Percentiles rank a stretch among this genome's conserved stretches.
Conservation (phyloP, 2,797 vertebrate genomes). For the Darevskia mixta region DNA sequence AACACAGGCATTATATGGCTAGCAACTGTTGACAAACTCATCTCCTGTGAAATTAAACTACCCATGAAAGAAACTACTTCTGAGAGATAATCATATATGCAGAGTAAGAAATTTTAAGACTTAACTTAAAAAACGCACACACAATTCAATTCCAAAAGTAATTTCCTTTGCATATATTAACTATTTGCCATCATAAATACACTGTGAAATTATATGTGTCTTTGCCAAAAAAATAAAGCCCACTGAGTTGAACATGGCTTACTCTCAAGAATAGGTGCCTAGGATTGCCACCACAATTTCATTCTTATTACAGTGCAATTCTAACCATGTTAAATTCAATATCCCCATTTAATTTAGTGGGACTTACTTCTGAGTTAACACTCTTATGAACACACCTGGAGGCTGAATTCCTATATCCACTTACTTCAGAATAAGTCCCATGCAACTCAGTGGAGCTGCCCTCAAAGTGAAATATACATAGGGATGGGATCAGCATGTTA, state of each 20-base stretch:
- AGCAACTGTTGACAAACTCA: background rate
- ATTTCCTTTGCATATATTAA: background rate
- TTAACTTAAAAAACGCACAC: background rate
- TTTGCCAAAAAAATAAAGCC: background rate
- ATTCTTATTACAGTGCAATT: background rate
- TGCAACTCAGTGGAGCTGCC: too few relatives aligned
- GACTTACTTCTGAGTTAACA: background rate
- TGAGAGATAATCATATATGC: background rate
- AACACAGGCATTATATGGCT: background rate
- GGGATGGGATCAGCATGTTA: background rate
- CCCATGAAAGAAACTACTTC: background rate
- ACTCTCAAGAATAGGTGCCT: background rate
- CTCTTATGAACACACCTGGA: background rate
- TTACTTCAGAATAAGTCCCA: too few relatives aligned
- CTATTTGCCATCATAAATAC: background rate
- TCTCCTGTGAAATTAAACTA: background rate
- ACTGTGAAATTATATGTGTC: too few relatives aligned
- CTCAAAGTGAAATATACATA: background rate
- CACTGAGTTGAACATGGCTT: background rate
- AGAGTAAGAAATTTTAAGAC: background rate
- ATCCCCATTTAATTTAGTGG: background rate
- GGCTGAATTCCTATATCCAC: background rate
- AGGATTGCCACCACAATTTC: background rate
- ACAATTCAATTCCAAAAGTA: background rate
- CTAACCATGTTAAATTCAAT: background rate